These are phyloP conservation scores for Hippasteria phrygiana DNA, from an alignment of 53 echinoderm and acorn worm species.

Conservation along the genomic window DNA sequence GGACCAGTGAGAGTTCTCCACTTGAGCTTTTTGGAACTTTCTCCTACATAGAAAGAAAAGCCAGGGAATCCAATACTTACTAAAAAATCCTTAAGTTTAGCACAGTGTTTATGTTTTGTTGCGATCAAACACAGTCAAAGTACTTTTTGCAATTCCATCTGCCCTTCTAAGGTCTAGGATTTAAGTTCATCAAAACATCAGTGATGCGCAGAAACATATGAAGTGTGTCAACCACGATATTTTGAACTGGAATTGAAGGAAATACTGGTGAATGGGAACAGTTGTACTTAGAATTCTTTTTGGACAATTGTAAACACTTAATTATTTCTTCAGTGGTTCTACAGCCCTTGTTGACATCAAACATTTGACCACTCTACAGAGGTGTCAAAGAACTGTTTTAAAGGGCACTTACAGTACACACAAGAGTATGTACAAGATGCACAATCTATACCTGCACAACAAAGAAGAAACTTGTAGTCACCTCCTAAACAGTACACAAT, in stretches of 20 bases:
- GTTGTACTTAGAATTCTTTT: constrained; percentile 26
- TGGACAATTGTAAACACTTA: background rate
- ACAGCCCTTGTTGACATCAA: constrained; percentile 11
- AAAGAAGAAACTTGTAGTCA: constrained; percentile 46
- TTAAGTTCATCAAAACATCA: constrained; percentile 31
- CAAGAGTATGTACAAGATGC: constrained; percentile 46
- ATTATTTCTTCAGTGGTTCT: constrained; percentile 18
- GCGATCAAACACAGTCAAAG: background rate
- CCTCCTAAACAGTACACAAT: constrained; percentile 44
- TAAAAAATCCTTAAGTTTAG: background rate
- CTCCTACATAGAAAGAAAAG: background rate
- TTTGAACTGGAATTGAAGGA: constrained; percentile 29
- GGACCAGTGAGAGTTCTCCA: constrained; percentile 19
- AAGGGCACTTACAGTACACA: constrained; percentile 46
- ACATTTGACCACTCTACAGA: constrained; percentile 27
- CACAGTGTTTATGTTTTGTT: background rate
- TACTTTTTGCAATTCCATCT: constrained; percentile 27
- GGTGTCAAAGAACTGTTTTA: background rate
- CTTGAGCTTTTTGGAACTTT: constrained; percentile 1
- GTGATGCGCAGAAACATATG: constrained; percentile 49
- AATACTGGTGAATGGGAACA: constrained; percentile 51
- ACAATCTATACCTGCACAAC: constrained; percentile 20
- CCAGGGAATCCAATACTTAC: background rate
- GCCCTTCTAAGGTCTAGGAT: constrained; percentile 34
- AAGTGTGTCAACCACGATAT: constrained; percentile 50